These are phyloP conservation scores for Platyscapa corneri DNA, from an alignment of 1,140 invertebrate genomes.

Conservation along the genomic window DNA sequence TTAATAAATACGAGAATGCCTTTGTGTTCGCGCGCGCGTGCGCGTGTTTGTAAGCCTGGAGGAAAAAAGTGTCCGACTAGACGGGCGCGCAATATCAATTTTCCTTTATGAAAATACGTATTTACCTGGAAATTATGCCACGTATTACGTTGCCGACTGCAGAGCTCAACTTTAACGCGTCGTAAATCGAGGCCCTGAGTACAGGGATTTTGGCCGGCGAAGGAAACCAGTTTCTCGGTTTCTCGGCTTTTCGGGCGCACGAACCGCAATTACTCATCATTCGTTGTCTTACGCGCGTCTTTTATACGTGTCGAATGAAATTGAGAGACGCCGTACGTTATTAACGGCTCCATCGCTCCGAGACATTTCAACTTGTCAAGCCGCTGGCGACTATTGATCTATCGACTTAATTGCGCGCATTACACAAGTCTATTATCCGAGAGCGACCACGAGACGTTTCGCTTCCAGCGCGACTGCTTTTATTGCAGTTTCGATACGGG, in stretches of 20 bases:
- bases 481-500: not conserved
- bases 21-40: too few relatives aligned
- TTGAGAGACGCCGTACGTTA: not conserved
- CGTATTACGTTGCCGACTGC: too few relatives aligned
- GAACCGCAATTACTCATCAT: not conserved
- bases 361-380: conserved; percentile 29
- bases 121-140: not conserved
- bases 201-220: too few relatives aligned
- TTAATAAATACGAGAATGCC: too few relatives aligned
- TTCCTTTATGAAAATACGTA: not conserved
- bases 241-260: not conserved
- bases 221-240: not conserved
- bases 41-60: too few relatives aligned
- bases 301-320: not conserved
- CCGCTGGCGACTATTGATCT: too few relatives aligned
- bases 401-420: not conserved
- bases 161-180: too few relatives aligned
- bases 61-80: too few relatives aligned
- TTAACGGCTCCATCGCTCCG: conserved; percentile 24
- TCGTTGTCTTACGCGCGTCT: not conserved
- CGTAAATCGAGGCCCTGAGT: too few relatives aligned
- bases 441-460: not conserved
- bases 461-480: not conserved
- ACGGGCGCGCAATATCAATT: too few relatives aligned
- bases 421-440: not conserved